Conservation (phyloP, 2,888 invertebrate genomes). For the Metalampra italica region DNA sequence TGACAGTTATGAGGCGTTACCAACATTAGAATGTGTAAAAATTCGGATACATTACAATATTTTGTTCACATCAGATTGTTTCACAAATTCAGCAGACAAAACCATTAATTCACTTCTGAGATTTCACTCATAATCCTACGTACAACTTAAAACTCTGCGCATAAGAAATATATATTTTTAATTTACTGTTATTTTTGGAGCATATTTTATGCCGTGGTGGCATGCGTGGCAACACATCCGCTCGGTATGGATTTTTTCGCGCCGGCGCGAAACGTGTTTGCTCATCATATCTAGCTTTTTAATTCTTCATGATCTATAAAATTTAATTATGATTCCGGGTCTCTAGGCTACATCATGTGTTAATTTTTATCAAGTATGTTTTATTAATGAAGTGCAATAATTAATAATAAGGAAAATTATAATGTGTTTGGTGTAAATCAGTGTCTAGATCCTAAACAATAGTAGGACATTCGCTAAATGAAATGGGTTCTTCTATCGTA, state of each 20-base stretch:
- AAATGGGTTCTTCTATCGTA: conserved; percentile 85
- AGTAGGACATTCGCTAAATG: conserved; percentile 28
- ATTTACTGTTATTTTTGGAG: too few relatives aligned
- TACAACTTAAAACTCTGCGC: too few relatives aligned
- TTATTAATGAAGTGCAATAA: conserved; percentile 1
- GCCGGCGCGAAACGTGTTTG: conserved; percentile 69
- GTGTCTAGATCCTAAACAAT: conserved; percentile 16
- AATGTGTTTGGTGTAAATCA: conserved; percentile 23
- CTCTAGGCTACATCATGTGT: neutral
- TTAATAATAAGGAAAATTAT: neutral
- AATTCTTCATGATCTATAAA: conserved; percentile 14
- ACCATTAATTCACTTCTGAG: too few relatives aligned
- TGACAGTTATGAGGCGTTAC: conserved; percentile 1
- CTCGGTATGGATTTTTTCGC: conserved; percentile 70
- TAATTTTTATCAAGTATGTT: neutral
- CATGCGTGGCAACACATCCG: conserved; percentile 19
- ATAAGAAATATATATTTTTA: too few relatives aligned
- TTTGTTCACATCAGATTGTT: too few relatives aligned
- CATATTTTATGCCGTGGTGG: too few relatives aligned
- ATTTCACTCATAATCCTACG: too few relatives aligned
- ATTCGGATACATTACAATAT: neutral
- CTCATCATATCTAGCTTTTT: conserved; percentile 17
- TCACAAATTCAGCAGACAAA: too few relatives aligned
- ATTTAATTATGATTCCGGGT: conserved; percentile 14
- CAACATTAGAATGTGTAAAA: neutral